Evolutionary conservation across 2,113 vertebrate species (phyloP), one percentile per base, ranked within the genome.

Genomic region (Scomber colias): DNA sequence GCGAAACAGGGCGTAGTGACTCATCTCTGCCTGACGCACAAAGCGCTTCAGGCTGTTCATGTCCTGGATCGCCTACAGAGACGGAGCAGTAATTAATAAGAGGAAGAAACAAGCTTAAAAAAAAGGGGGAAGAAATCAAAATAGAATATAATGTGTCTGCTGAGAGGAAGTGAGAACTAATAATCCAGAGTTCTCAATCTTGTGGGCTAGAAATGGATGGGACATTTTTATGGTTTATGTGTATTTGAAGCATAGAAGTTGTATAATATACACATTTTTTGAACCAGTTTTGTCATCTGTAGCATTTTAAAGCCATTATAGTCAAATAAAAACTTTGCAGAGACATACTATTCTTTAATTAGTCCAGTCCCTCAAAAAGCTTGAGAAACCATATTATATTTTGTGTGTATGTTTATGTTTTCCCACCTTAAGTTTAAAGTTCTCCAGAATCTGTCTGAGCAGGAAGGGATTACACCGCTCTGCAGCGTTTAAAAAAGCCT

Each of bases 21-120:
- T 99, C 96, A 95, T 98, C 92, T 99, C 98, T 0, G 98, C 97
- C 95, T 99, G 98, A 0, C 96, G 96, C 92, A 99, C 97, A 60
- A 97, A 97, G 48, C 98, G 95, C 95, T 99, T 99, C 92, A 99
- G 94, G 91, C 97, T 98, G 95, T 99, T 99, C 93, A 97, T 97
- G 89, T 99, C 97, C 92, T 99, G 98, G 73, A 99, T 99, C 62
- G 97, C 98, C 98, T 99, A 94, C 13, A 61, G 68, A 75, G 35
- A 3, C 3, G 10, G 11, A 71, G 31, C 0, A n/a, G 16, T 61
- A 57, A 45, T 61, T 31, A 11, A 66, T 1, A 31, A 40, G 7
- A 82, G 35, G 14, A 69, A 48, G 49, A 64, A 57, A 13, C 2
- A 0, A 27, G 17, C 0, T 27, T 5, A 59, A 53, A 75, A 67